Evolutionary conservation across 2,113 vertebrate species (phyloP), one percentile per base, ranked within the genome.

Genomic region (Cyprinodon brontotheroides): DNA sequence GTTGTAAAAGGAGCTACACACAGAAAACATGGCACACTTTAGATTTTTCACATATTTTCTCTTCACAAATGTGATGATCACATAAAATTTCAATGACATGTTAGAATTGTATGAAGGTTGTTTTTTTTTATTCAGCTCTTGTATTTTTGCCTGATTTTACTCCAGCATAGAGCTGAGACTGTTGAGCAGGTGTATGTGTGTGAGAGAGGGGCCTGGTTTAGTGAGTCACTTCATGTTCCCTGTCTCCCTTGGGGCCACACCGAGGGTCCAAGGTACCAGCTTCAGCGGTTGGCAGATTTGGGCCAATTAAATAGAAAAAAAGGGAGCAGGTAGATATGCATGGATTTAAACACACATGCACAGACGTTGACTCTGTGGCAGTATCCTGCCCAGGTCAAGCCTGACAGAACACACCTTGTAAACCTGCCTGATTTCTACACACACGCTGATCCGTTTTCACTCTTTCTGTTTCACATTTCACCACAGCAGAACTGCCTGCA

Each of bases 241-340:
- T 47, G 41, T 14, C 43, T 80, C 82, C 79, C 71, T 71, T 66
- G 77, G 65, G 86, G 79, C 74, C 78, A 78, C 78, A 72, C 50
- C 57, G 68, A 75, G 83, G 80, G 76, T 74, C 50, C 57, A 17
- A 79, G 68, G 74, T 70, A 50, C 48, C 14, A 2, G 68, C 64
- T 22, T 53, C 47, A 38, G 69, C 78, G 89, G 93, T 77, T 92
- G 92, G 89, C 92, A 93, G 86, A 94, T 92, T 88, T 90, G 86
- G 93, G 89, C 86, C 88, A 94, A 93, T 93, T 93, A 93, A 84
- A 61, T 57, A 39, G 17, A 64, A 65, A 87, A 80, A n/a, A 81
- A n/a, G 29, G 60, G 75, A 87, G 65, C 83, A 79, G 61, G 53
- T 36, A 71, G 64, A 59, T 22, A 71, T 43, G 65, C 70, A 65